Base-by-base conservation (phyloP, 2,797 vertebrate species). In the Typhlichthys subterraneus region DNA sequence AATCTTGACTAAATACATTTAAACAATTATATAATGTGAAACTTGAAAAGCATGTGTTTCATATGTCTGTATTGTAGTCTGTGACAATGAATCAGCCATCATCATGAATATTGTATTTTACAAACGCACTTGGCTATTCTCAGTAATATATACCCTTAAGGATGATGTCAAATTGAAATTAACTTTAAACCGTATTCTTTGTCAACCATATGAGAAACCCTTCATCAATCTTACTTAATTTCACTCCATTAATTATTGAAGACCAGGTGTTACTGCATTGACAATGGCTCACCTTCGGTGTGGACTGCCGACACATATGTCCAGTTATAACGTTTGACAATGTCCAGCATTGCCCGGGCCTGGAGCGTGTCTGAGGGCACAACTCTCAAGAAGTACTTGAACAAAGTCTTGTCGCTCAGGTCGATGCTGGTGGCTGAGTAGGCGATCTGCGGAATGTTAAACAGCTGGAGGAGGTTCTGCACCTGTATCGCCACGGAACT, bases 401-500 rank as follows among this genome's bases (percentile, higher is more conserved):
- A 99, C 61, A 99, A 91, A 1, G 96, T 97, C 91, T 99, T 99
- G 90, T 99, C 98, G 19, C 98, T 99, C 73, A 99, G 88, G 86
- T 99, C 97, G 59, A 97, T 99, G 85, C 98, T 99, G 45, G 98
- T 99, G 78, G 98, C 98, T 0, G 97, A 99, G 85, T 99, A 99
- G 11, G 96, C 98, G 11, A 99, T 99, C 88, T 99, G 98, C 0
- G 98, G 98, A 77, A 99, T 99, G 90, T 99, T 97, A 12, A 99
- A 99, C 56, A 99, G 94, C 91, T 99, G 98, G 5, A 99, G 92
- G 1, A 99, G 91, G 68, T 99, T 99, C 89, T 99, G 98, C 67
- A 99, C 98, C 91, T 99, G 98, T 56, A 99, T 99, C 59, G 98
- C 98, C 53, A 99, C 98, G 0, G 98, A 99, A 88, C 98, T 99